These are phyloP conservation scores for Patella depressa DNA, from an alignment of 2,888 invertebrate species.

Conservation along the genomic window DNA sequence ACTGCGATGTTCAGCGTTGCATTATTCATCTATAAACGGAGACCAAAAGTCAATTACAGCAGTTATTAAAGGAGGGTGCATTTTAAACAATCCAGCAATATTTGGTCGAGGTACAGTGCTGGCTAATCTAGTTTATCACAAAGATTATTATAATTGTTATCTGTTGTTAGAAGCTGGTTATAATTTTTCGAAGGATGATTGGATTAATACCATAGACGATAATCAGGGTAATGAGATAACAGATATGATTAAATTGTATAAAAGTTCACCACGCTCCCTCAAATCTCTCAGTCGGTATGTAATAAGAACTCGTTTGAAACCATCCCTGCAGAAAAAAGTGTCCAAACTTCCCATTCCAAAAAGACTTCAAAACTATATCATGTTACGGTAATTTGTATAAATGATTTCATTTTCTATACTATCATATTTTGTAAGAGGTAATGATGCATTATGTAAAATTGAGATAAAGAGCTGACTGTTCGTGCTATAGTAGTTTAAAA, in stretches of 20 bases:
- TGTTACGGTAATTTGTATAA: too few species aligned
- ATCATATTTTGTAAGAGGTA: too few species aligned
- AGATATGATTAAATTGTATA: background rate
- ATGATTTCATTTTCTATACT: too few species aligned
- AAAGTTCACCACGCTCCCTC: background rate
- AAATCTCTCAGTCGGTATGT: background rate
- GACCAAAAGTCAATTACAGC: slow-evolving; percentile 28
- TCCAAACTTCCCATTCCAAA: too few species aligned
- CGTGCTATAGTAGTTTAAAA: too few species aligned
- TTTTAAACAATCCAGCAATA: slow-evolving; percentile 41
- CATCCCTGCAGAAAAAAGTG: background rate
- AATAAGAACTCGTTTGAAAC: background rate
- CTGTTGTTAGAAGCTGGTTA: slow-evolving; percentile 51
- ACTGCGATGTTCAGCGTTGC: slow-evolving; percentile 47
- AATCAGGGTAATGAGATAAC: background rate
- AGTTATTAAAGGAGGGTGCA: slow-evolving; percentile 47
- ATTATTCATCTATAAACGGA: slow-evolving; percentile 49
- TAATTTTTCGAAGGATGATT: slow-evolving; percentile 34
- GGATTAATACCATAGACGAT: slow-evolving; percentile 8
- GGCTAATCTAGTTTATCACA: slow-evolving; percentile 42
- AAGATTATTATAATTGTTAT: slow-evolving; percentile 36
- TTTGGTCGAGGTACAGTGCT: slow-evolving; percentile 53
- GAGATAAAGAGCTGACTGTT: too few species aligned
- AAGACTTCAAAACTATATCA: too few species aligned
- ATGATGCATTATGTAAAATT: too few species aligned